phyloP scores from a whole-genome alignment of 1,140 invertebrate species.

The Calephelis virginiensis region DNA sequence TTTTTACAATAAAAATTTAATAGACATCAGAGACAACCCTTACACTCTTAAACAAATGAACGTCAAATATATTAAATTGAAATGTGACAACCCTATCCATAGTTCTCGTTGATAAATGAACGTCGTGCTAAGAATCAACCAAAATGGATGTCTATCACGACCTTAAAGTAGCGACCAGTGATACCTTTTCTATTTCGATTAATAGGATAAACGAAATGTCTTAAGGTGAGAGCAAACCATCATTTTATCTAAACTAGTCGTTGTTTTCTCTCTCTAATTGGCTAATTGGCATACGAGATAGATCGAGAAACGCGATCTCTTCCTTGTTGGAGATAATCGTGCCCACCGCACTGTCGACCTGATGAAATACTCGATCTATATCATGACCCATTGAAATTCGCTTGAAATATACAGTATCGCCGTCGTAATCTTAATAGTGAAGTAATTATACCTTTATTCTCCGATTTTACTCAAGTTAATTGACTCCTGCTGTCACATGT shows the following conservation, averaged over 20 bases:
- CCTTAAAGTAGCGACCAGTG: background rate
- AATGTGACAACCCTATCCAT: background rate
- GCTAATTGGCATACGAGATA: constrained; percentile 74
- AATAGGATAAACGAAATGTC: constrained; percentile 18
- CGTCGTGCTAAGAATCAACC: constrained; percentile 11
- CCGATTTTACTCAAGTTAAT: constrained; percentile 5
- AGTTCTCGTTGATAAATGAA: constrained; percentile 2
- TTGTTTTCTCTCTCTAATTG: constrained; percentile 69
- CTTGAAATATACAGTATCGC: constrained; percentile 39
- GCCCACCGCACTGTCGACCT: constrained; percentile 47
- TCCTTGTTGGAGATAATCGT: constrained; percentile 62
- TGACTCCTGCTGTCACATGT: constrained; percentile 13
- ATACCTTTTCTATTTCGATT: constrained; percentile 16
- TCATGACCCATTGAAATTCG: constrained; percentile 63
- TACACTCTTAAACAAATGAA: background rate
- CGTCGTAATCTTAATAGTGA: constrained; percentile 28
- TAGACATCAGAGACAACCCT: too few species aligned
- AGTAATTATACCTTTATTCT: constrained; percentile 24
- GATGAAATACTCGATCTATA: constrained; percentile 68
- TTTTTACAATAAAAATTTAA: too few species aligned
- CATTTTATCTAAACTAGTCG: constrained; percentile 21
- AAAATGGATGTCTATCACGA: constrained; percentile 13
- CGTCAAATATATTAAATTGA: background rate
- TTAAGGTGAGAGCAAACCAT: constrained; percentile 17
- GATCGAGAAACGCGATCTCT: constrained; percentile 64